Evolutionary conservation across 2,113 vertebrate genomes (phyloP).

Genomic region (Chunga burmeisteri): DNA sequence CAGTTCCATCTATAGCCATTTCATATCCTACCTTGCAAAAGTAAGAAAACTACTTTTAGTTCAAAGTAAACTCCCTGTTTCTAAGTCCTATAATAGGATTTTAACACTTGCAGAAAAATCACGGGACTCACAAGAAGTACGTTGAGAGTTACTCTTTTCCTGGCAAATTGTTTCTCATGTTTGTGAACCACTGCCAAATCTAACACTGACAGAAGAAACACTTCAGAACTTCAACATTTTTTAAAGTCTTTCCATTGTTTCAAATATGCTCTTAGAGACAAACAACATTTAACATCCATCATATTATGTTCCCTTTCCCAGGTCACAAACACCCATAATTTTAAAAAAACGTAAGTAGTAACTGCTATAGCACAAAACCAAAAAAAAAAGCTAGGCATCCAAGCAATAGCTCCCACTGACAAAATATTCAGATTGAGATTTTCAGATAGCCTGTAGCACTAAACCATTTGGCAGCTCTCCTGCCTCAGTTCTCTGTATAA

Average conservation of each 20-base stretch:
- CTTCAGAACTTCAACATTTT: conserved; percentile 41
- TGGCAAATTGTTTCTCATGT: background rate
- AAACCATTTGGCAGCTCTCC: conserved; percentile 22
- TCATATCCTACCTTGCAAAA: background rate
- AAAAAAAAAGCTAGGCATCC: background rate
- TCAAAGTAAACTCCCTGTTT: background rate
- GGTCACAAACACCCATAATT: background rate
- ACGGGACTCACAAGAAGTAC: background rate
- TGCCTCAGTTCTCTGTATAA: background rate
- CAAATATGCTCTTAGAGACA: background rate
- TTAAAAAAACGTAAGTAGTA: background rate
- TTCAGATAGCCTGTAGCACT: conserved; percentile 37
- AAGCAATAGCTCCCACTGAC: conserved; percentile 37
- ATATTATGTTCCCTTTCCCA: background rate
- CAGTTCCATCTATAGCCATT: background rate
- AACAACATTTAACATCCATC: background rate
- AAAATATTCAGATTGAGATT: conserved; percentile 47
- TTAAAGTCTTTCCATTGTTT: conserved; percentile 55
- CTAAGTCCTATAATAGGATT: background rate
- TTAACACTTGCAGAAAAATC: background rate
- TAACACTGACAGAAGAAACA: conserved; percentile 41
- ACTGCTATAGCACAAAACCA: background rate
- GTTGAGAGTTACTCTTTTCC: background rate
- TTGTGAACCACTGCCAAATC: conserved; percentile 40
- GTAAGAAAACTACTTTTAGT: background rate